Evolutionary conservation across 2,888 invertebrate genomes (phyloP).

Genomic region (Aphelenchoides bicaudatus): DNA sequence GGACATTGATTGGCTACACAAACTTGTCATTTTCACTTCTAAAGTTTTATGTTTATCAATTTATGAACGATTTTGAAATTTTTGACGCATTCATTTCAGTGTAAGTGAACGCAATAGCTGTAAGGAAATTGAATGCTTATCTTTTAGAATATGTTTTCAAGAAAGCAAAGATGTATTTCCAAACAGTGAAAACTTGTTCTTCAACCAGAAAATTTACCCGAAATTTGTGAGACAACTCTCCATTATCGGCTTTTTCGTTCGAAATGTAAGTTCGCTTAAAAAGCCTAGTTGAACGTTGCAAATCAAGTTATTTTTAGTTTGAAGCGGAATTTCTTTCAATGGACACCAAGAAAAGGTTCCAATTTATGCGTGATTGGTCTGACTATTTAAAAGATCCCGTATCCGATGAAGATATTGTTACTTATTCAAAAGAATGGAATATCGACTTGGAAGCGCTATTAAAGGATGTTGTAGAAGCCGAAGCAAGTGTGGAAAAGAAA

Average conservation of each 20-base stretch:
- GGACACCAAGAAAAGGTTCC: background rate
- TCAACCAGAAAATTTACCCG: background rate
- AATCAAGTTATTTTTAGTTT: constrained; percentile 6
- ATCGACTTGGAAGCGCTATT: constrained; percentile 11
- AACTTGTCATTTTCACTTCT: background rate
- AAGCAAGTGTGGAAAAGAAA: too few relatives aligned
- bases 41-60: constrained; percentile 10
- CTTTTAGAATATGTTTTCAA: constrained; percentile 6
- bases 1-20: constrained; percentile 18
- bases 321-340: constrained; percentile 6
- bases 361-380: background rate
- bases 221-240: constrained; percentile 7
- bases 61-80: constrained; percentile 7
- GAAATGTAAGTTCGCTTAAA: background rate
- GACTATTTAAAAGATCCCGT: constrained; percentile 7
- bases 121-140: too few relatives aligned
- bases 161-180: constrained; percentile 13
- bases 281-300: background rate
- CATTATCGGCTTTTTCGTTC: constrained; percentile 14
- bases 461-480: background rate
- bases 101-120: constrained; percentile 9
- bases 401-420: constrained; percentile 9
- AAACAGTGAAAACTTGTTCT: constrained; percentile 4
- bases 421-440: constrained; percentile 8
- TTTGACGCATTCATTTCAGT: constrained; percentile 13